Conservation (phyloP, 2,888 invertebrate genomes). For the Lamellibrachia columna region DNA sequence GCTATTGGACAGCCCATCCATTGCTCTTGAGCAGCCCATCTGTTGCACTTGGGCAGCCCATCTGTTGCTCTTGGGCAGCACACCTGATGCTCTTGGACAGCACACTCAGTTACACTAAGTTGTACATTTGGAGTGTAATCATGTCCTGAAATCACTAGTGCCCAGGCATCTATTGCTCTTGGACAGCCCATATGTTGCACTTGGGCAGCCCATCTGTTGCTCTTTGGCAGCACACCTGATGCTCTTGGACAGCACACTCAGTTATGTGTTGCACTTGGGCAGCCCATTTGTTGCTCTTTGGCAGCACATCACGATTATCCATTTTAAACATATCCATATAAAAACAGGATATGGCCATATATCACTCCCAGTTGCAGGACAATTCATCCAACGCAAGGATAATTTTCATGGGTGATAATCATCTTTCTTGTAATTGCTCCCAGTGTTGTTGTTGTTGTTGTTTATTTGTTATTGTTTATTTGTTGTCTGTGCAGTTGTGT, state of each 20-base stretch:
- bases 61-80: not conserved
- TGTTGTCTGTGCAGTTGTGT: not conserved
- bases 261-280: not conserved
- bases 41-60: too few relatives aligned
- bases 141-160: too few relatives aligned
- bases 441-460: not conserved
- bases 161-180: not conserved
- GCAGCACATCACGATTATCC: not conserved
- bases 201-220: not conserved
- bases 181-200: not conserved
- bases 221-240: not conserved
- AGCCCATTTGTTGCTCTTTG: not conserved
- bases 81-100: slow-evolving; percentile 1
- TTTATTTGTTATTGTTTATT: not conserved
- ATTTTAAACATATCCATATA: too few relatives aligned
- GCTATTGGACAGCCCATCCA: not conserved
- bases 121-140: too few relatives aligned
- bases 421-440: not conserved
- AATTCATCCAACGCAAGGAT: not conserved
- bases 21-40: too few relatives aligned
- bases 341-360: too few relatives aligned
- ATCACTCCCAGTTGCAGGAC: too few relatives aligned
- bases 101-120: not conserved
- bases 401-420: not conserved
- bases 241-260: not conserved